These are phyloP conservation scores for Zapornia atra DNA, from an alignment of 2,113 vertebrate genomes.

Conservation along the genomic window DNA sequence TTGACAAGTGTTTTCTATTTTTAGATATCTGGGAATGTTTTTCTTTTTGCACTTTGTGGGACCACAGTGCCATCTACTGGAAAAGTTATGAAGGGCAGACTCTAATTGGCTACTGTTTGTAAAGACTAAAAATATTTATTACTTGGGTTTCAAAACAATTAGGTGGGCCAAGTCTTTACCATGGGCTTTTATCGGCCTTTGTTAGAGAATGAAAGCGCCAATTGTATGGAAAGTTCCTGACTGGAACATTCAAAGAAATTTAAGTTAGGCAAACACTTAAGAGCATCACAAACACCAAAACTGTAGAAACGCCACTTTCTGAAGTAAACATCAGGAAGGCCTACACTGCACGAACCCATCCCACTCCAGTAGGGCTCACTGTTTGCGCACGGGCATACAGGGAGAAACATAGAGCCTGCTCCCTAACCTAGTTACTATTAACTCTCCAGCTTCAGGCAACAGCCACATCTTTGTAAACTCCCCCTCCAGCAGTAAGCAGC, in stretches of 20 bases:
- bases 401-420: background rate
- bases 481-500: background rate
- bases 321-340: background rate
- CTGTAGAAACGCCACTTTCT: background rate
- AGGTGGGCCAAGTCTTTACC: background rate
- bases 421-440: background rate
- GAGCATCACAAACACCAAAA: background rate
- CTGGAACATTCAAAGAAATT: background rate
- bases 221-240: background rate
- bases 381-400: background rate
- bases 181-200: background rate
- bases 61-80: conserved; percentile 63
- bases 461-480: background rate
- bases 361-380: background rate
- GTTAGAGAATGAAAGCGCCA: background rate
- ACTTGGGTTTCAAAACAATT: background rate
- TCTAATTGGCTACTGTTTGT: background rate
- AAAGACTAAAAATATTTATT: background rate
- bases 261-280: background rate
- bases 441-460: background rate
- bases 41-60: background rate
- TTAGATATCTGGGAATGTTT: conserved; percentile 35
- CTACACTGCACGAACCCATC: fast-evolving
- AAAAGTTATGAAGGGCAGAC: background rate
- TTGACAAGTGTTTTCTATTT: conserved; percentile 45